Evolutionary conservation across 2,797 vertebrate genomes (phyloP), one percentile per base, ranked within the genome.

Genomic region (Atherinosoma microstoma): DNA sequence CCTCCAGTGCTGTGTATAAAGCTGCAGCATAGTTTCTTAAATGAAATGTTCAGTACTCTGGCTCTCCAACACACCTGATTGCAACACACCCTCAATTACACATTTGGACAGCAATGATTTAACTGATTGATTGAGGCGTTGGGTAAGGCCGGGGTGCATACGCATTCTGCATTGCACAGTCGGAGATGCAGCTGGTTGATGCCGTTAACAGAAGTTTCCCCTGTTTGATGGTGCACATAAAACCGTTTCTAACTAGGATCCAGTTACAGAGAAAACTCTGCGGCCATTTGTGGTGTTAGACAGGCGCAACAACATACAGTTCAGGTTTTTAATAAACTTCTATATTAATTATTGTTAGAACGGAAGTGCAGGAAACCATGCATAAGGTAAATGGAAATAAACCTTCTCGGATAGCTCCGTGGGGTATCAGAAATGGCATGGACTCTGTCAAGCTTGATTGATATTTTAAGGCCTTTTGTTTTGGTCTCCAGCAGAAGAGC

Each of bases 401-500:
- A 53, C 27, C 10, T 34, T 27, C 40, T 20, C 34, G 15, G 29
- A 35, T 60, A 42, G 4, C 38, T 45, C 35, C 73, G 27, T 15
- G 6, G 30, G 32, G 54, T n/a, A n/a, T 11, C 12, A 35, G 53
- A 65, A 47, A 64, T 54, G 8, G 20, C 67, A 36, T 40, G 38
- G 62, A 38, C 63, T 60, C 22, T 22, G 53, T 78, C 34, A 20
- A 51, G 42, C 58, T 49, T 6, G 29, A 27, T 42, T 51, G n/a
- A n/a, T n/a, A 69, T 42, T 29, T 60, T 24, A 2, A 38, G 42
- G 16, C 42, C 22, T 66, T 54, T 75, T 63, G 11, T 40, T 78
- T 58, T 38, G 70, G 9, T 40, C 66, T 76, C 35, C 36, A 40
- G 35, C 18, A 18, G 16, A 6, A 45, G 42, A 45, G 42, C 47